phyloP scores from a whole-genome alignment of 2,888 invertebrate genomes.

The Oxytorus armatus region DNA sequence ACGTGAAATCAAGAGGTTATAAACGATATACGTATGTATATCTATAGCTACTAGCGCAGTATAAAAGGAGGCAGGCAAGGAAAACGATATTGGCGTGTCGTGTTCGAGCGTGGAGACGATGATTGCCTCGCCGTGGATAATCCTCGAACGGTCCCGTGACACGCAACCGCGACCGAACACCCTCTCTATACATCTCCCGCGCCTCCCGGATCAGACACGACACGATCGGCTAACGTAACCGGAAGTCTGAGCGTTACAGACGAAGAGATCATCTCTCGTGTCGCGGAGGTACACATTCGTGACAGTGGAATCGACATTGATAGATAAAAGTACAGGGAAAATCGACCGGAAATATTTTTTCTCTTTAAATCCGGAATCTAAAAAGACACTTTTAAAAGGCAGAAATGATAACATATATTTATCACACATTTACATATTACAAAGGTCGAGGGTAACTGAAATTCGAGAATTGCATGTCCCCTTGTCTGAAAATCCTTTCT shows the following conservation, averaged over 20 bases:
- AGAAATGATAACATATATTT: neutral
- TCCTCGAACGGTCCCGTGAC: slow-evolving; percentile 68
- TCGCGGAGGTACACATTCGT: neutral
- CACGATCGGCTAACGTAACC: slow-evolving; percentile 47
- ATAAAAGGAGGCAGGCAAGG: slow-evolving; percentile 55
- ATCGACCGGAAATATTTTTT: neutral
- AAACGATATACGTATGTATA: slow-evolving; percentile 17
- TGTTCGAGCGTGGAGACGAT: slow-evolving; percentile 64
- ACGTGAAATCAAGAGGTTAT: slow-evolving; percentile 51
- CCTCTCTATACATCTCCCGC: slow-evolving; percentile 25
- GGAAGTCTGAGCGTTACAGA: slow-evolving; percentile 39
- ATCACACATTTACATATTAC: no score
- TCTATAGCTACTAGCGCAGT: neutral
- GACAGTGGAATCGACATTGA: neutral
- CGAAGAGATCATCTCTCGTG: neutral
- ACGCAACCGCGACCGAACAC: slow-evolving; percentile 68
- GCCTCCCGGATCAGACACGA: slow-evolving; percentile 38
- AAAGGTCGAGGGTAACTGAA: no score
- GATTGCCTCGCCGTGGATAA: slow-evolving; percentile 67
- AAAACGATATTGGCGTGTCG: slow-evolving; percentile 70
- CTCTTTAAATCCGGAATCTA: neutral
- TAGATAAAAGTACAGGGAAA: neutral
- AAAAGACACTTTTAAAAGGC: neutral
- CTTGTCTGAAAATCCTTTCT: no score
- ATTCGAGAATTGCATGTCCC: no score